phyloP scores from a whole-genome alignment of 2,113 vertebrate species.

The Trachemys scripta region DNA sequence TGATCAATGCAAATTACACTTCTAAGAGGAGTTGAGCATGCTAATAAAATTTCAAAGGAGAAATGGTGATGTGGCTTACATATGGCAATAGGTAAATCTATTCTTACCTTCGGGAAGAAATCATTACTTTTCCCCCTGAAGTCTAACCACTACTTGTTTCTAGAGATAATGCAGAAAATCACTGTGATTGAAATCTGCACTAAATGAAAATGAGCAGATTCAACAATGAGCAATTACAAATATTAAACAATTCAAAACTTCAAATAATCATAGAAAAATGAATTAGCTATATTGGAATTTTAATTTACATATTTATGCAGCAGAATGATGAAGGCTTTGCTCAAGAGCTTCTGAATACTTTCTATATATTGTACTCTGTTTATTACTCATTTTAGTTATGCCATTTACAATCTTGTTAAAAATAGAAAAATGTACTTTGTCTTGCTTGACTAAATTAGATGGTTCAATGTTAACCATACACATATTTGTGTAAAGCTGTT shows the following conservation, averaged over 20 bases:
- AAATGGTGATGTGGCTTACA: neutral
- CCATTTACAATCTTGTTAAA: neutral
- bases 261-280: neutral
- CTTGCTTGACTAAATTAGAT: neutral
- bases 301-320: neutral
- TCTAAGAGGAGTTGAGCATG: constrained; percentile 32
- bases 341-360: neutral
- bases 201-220: neutral
- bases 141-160: neutral
- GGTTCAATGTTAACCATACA: neutral
- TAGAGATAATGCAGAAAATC: neutral
- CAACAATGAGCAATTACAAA: neutral
- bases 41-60: constrained; percentile 25
- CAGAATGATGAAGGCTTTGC: neutral
- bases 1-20: constrained; percentile 54
- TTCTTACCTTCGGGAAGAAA: neutral
- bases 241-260: neutral
- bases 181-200: neutral
- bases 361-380: neutral
- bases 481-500: neutral
- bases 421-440: neutral
- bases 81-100: constrained; percentile 7
- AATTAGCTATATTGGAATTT: constrained; percentile 1
- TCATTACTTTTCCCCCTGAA: neutral
- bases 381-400: neutral